Evolutionary conservation across 2,797 vertebrate genomes (phyloP), one percentile per base, ranked within the genome.

Genomic region (Artibeus jamaicensis): DNA sequence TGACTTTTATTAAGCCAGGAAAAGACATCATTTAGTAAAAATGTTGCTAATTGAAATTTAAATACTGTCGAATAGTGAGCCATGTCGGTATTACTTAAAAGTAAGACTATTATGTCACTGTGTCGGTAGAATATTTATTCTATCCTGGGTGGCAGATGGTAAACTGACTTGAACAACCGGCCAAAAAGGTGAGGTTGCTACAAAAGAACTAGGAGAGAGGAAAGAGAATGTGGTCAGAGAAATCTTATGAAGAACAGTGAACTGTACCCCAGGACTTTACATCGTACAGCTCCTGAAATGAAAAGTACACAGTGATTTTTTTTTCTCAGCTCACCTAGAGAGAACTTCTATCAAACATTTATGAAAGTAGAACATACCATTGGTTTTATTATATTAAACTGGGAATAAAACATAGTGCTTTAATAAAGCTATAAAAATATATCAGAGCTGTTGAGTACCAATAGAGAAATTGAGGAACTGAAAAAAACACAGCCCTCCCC

Each of bases 261-360:
- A 83, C 78, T 67, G 55, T 44, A 89, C 11, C 42, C 79, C 48
- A 44, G 55, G 70, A 84, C 6, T 74, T 87, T 71, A 24, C 50
- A 79, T 76, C 55, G 48, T 19, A 79, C 24, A 73, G 9, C 39
- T 94, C 39, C 86, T 42, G 18, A 93, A 94, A 67, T 84, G 32
- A 93, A 93, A 89, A 93, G 37, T 57, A 82, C 42, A 19, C 15
- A 81, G 77, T 94, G 92, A 94, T 93, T 95, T 95, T 93, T 93
- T 42, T 93, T 78, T 94, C 37, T 84, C 15, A 78, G 55, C 8
- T 86, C 22, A 89, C 39, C 21, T 67, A 21, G n/a, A 95, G 19
- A 92, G 9, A 77, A 29, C 26, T 6, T 89, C 2, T 55, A 91
- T 57, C 48, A 65, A 78, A 86, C 2, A 89, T 39, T 82, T 57